Conservation (phyloP, 2,797 vertebrate genomes). For the Syndactyla subalaris region DNA sequence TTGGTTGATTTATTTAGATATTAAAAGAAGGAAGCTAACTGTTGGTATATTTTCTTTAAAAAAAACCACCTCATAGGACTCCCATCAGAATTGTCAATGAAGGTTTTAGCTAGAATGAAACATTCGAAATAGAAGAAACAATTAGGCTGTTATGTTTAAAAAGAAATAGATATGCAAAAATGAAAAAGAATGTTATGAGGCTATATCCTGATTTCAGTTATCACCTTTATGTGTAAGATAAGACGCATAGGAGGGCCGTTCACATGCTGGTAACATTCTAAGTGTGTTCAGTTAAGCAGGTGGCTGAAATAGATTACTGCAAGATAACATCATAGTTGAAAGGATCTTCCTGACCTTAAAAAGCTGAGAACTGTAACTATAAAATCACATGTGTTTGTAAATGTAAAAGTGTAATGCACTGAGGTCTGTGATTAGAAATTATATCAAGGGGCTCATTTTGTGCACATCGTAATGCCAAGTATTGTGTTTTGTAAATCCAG, state of each 20-base stretch:
- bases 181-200: neutral
- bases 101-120: neutral
- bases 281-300: neutral
- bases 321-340: neutral
- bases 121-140: neutral
- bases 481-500: neutral
- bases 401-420: neutral
- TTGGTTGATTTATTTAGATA: neutral
- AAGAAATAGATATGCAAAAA: neutral
- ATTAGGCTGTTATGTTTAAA: neutral
- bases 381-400: neutral
- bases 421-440: neutral
- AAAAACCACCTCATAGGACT: accelerated
- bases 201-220: neutral
- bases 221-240: neutral
- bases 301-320: neutral
- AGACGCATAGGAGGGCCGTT: neutral
- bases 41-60: neutral
- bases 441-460: neutral
- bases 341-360: neutral
- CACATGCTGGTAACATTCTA: neutral
- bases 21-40: neutral
- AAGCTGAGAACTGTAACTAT: neutral
- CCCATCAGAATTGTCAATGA: neutral
- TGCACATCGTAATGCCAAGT: neutral